phyloP scores from a whole-genome alignment of 2,797 vertebrate genomes.

The Botia kubotai region DNA sequence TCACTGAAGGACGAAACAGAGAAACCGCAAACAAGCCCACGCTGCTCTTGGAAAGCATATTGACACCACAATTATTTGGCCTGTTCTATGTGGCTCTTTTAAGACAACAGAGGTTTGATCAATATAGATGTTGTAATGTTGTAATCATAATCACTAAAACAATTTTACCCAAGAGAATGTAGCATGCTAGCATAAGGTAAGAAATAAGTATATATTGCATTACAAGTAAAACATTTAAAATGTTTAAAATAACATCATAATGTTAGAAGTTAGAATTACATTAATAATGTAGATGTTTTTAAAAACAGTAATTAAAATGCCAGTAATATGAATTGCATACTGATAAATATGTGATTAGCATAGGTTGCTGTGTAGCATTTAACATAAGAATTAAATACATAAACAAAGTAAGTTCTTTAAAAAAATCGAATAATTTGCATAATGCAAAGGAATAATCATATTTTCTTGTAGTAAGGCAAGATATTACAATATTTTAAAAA shows the following conservation, averaged over 20 bases:
- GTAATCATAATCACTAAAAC: neutral
- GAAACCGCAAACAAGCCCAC: conserved; percentile 14
- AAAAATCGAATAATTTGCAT: neutral
- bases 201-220: neutral
- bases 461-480: neutral
- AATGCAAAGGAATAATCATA: neutral
- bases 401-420: neutral
- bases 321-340: too few species aligned
- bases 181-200: too few species aligned
- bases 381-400: neutral
- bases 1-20: neutral
- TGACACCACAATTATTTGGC: conserved; percentile 28
- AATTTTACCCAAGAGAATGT: neutral
- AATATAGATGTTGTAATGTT: neutral
- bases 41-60: neutral
- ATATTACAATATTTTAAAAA: neutral
- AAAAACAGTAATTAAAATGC: too few species aligned
- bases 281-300: too few species aligned
- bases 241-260: too few species aligned
- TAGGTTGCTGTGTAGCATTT: neutral
- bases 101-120: conserved; percentile 11
- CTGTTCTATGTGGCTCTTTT: neutral
- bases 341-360: too few species aligned
- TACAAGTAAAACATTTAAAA: too few species aligned
- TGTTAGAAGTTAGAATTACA: too few species aligned